These are phyloP conservation scores for Anaspis maculata DNA, from an alignment of 2,888 invertebrate genomes.

Conservation along the genomic window DNA sequence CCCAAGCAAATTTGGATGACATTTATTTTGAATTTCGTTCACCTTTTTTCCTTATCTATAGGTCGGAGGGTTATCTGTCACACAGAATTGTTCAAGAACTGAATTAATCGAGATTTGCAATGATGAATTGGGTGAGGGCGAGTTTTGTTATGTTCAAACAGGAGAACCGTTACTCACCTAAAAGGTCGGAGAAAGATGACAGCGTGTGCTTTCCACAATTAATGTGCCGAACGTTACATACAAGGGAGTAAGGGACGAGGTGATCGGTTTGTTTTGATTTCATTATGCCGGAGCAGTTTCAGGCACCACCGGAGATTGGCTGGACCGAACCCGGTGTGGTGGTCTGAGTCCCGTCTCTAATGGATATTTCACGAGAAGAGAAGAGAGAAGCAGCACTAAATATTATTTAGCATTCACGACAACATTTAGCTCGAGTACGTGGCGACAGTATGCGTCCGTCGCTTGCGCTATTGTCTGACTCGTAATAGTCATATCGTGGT, in stretches of 20 bases:
- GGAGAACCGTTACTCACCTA: constrained; percentile 20
- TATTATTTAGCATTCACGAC: constrained; percentile 19
- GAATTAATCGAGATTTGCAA: no score
- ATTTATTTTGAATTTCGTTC: no score
- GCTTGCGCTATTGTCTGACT: no score
- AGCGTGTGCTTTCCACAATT: constrained; percentile 15
- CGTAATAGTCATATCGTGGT: no score
- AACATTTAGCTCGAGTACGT: constrained; percentile 16
- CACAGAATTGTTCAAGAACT: no score
- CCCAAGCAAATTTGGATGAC: no score
- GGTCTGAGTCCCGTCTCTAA: constrained; percentile 16
- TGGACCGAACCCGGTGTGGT: constrained; percentile 16
- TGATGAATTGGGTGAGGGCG: no score
- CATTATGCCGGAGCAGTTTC: constrained; percentile 21
- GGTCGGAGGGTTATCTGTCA: no score
- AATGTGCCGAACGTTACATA: constrained; percentile 17
- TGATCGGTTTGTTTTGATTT: constrained; percentile 22
- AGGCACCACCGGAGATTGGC: constrained; percentile 17
- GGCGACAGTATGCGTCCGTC: no score
- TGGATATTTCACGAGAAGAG: constrained; percentile 19
- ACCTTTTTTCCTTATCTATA: no score
- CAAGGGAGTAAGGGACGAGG: constrained; percentile 11
- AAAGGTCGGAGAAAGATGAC: constrained; percentile 18
- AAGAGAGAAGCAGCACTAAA: constrained; percentile 18
- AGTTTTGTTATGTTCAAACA: no score